Base-by-base conservation (phyloP, 2,113 vertebrate species). In the Crotalus tigris region DNA sequence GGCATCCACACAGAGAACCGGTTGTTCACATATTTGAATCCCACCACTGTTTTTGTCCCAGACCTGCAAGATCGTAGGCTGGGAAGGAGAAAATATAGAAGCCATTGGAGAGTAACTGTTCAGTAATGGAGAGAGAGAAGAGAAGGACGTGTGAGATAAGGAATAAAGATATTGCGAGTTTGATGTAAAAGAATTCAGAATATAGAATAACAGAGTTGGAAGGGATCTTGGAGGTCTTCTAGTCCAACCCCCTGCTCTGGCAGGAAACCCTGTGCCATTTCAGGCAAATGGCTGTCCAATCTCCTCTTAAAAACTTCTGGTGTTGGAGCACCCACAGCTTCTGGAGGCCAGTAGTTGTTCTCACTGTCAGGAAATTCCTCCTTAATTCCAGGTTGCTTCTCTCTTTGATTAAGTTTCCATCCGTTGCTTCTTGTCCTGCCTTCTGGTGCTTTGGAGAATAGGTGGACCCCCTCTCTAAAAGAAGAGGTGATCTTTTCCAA, bases 251-350 rank as follows among this genome's bases (percentile, higher is more conserved):
- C 59, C 9, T 64, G 10, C 59, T 12, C 10, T 10, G 26, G 26
- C 59, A 64, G 59, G 59, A 64, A 64, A 29, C 26, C 26, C 26
- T 3, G 26, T 1, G 3, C 1, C 8, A 26, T 11, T 61, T 11
- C 59, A 61, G 59, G 24, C 0, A 59, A 24, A 1, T 24, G 23
- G 23, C 3, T 11, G 0, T 11, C 0, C 26, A 29, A 4, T 4
- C 10, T 4, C 3, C 26, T 64, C 59, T 64, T 29, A 1, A 29
- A 64, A 29, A 29, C 59, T 0, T 64, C 10, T 24, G 26, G 59
- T 11, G 26, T 29, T 12, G 26, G 26, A 1, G 10, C 59, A 29
- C 0, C 1, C 26, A 64, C 26, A 12, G 11, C 1, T 29, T 64
- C 26, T 64, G 59, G 3, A 4, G 59, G 10, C 26, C 12, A 4